These are phyloP conservation scores for Brachyptera putata DNA, from an alignment of 2,888 invertebrate species.

Conservation along the genomic window DNA sequence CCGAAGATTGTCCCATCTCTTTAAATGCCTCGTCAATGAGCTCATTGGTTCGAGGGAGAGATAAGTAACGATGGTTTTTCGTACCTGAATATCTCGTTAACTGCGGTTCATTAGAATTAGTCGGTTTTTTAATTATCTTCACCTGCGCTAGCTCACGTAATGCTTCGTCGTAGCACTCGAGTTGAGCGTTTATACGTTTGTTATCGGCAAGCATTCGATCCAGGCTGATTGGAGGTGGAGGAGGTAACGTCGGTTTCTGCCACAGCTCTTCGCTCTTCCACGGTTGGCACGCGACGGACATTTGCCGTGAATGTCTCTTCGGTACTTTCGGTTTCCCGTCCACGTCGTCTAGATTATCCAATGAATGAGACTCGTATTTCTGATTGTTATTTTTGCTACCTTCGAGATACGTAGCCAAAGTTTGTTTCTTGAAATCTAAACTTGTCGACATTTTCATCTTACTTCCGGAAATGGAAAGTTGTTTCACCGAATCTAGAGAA, in stretches of 20 bases:
- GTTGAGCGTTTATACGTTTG: constrained; percentile 37
- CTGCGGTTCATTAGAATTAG: not conserved
- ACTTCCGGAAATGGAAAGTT: not conserved
- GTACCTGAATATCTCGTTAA: not conserved
- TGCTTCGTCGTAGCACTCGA: constrained; percentile 39
- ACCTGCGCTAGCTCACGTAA: constrained; percentile 38
- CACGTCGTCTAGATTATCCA: constrained; percentile 35
- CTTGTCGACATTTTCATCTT: constrained; percentile 11
- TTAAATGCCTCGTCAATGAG: constrained; percentile 32
- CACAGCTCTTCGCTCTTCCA: constrained; percentile 32
- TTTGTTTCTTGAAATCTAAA: constrained; percentile 19
- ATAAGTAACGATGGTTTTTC: constrained; percentile 28
- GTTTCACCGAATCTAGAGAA: not conserved
- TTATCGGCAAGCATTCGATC: constrained; percentile 33
- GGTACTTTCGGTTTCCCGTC: not conserved
- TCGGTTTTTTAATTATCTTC: constrained; percentile 27
- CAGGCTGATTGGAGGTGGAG: constrained; percentile 20
- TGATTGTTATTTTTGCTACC: not conserved
- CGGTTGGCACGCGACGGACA: constrained; percentile 35
- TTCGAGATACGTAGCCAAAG: constrained; percentile 6
- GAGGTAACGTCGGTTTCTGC: constrained; percentile 23
- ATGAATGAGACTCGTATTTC: constrained; percentile 35
- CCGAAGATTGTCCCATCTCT: constrained; percentile 20
- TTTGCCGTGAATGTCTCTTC: constrained; percentile 37
- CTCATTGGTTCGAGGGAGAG: constrained; percentile 32